These are phyloP conservation scores for Equus przewalskii DNA, from an alignment of 2,113 vertebrate species.

Conservation along the genomic window DNA sequence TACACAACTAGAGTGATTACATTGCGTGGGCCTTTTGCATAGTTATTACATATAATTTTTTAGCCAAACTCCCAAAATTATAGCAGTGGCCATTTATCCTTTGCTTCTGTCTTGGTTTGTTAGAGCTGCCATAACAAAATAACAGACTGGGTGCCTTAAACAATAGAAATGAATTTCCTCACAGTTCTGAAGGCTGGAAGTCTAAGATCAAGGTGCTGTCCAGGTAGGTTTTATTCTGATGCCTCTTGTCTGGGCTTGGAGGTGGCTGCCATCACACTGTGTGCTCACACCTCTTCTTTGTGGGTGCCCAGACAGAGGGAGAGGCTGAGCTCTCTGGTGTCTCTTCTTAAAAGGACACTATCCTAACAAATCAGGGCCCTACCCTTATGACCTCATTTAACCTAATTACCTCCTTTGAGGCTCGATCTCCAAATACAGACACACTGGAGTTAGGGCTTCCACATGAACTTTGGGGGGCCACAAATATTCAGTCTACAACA, in stretches of 20 bases:
- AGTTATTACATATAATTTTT: not conserved
- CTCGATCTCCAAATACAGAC: not conserved
- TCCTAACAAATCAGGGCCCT: not conserved
- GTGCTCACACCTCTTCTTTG: not conserved
- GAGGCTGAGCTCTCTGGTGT: not conserved
- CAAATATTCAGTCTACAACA: not conserved
- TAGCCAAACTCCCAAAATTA: not conserved
- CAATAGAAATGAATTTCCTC: not conserved
- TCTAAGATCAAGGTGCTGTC: not conserved
- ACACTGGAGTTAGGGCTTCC: not conserved
- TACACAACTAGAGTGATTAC: not conserved
- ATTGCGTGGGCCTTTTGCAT: not conserved
- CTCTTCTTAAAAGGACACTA: not conserved
- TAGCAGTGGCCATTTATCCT: not conserved
- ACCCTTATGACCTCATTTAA: not conserved
- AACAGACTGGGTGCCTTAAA: not conserved
- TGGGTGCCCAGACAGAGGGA: not conserved
- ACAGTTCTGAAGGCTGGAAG: not conserved
- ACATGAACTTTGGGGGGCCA: not conserved
- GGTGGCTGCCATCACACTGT: not conserved
- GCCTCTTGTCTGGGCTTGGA: not conserved
- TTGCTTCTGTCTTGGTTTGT: not conserved
- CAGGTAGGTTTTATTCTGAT: not conserved
- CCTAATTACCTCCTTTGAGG: not conserved
- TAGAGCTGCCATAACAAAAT: not conserved